Percentiles rank a stretch among this genome's conserved stretches.
Evolutionary conservation across 2,113 vertebrate species (phyloP).

Genomic region (Alligator sinensis): DNA sequence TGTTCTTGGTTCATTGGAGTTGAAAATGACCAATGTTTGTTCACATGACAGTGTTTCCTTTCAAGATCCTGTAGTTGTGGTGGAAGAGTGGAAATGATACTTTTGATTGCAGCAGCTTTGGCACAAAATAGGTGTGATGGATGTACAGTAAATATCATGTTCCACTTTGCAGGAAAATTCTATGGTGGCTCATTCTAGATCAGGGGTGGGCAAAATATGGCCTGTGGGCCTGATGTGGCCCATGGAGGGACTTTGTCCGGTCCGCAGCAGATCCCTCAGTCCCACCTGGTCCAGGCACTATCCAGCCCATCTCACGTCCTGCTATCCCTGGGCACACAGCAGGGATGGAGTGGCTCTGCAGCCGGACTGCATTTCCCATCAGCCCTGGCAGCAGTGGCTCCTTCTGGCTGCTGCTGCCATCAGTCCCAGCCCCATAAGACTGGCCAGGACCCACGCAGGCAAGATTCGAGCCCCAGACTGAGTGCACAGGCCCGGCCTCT

Average conservation of each 20-base stretch:
- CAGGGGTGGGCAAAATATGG: no score
- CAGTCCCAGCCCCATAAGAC: no score
- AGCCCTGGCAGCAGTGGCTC: no score
- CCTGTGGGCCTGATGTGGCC: neutral
- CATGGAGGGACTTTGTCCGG: neutral
- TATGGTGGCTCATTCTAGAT: no score
- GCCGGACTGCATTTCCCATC: no score
- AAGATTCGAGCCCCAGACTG: no score
- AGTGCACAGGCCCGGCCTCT: no score
- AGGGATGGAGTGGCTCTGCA: no score
- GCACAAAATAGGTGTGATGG: neutral
- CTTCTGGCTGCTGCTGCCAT: no score
- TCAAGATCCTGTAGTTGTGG: neutral
- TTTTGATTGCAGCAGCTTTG: neutral
- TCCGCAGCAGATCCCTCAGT: neutral
- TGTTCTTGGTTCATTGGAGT: neutral
- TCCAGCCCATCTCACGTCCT: neutral
- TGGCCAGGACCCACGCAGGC: no score
- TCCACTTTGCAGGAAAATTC: neutral
- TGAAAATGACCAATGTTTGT: neutral
- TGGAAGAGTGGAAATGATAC: neutral
- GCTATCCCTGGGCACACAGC: no score
- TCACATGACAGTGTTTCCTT: neutral
- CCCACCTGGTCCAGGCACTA: neutral
- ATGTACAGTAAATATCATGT: neutral